Evolutionary conservation across 1,140 invertebrate species (phyloP).

Genomic region (Episyrphus balteatus): DNA sequence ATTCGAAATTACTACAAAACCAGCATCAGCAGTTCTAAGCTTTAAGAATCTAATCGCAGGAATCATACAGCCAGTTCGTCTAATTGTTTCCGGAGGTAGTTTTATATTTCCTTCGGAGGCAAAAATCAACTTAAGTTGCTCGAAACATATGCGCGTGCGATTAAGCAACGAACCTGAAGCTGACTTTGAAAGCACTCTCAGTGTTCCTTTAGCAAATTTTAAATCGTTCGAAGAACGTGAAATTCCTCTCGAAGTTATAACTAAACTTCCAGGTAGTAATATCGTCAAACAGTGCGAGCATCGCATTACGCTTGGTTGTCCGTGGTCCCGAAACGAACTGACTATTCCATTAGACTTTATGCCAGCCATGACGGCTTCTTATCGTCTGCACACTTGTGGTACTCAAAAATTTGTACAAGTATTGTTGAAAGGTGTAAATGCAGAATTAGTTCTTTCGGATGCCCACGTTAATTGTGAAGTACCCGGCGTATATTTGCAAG

Average conservation of each 20-base stretch:
- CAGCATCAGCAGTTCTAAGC: conserved; percentile 37
- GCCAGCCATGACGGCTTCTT: conserved; percentile 64
- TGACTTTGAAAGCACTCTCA: conserved; percentile 45
- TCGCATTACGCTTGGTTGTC: conserved; percentile 53
- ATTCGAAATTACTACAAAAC: conserved; percentile 42
- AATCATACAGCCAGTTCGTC: conserved; percentile 53
- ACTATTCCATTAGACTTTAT: conserved; percentile 64
- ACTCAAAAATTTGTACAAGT: conserved; percentile 72
- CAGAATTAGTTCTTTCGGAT: conserved; percentile 46
- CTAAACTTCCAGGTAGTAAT: conserved; percentile 60
- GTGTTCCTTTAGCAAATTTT: conserved; percentile 49
- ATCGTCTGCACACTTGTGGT: conserved; percentile 71
- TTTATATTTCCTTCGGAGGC: conserved; percentile 42
- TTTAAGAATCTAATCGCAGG: conserved; percentile 53
- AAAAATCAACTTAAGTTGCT: conserved; percentile 45
- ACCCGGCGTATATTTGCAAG: conserved; percentile 46
- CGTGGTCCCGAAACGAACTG: conserved; percentile 58
- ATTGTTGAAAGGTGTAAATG: conserved; percentile 55
- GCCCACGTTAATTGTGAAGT: conserved; percentile 46
- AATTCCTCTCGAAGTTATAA: conserved; percentile 54
- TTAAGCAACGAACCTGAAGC: conserved; percentile 9
- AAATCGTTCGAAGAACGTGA: conserved; percentile 56
- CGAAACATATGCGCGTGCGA: conserved; percentile 44
- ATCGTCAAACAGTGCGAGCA: conserved; percentile 31
- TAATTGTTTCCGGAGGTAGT: conserved; percentile 58